These are phyloP conservation scores for Heliconius cydno DNA, from an alignment of 2,888 invertebrate species.

Conservation along the genomic window DNA sequence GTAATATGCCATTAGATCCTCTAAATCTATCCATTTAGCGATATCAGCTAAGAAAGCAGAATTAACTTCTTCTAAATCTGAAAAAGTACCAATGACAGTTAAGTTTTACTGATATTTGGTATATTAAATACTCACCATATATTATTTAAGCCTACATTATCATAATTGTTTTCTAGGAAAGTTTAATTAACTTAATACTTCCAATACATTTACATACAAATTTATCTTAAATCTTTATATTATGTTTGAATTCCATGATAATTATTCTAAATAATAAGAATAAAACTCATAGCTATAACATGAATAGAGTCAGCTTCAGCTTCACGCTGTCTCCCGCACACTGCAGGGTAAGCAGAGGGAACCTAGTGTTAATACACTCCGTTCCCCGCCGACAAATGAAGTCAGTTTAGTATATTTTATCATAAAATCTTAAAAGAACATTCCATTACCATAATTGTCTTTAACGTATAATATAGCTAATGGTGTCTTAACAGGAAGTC, in stretches of 20 bases:
- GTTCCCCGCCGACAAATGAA: no score
- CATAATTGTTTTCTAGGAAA: no score
- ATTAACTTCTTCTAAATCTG: neutral
- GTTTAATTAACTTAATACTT: no score
- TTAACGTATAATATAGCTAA: neutral
- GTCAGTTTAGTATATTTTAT: neutral
- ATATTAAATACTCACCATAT: neutral
- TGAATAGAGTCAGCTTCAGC: no score
- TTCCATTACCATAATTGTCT: slow-evolving; percentile 4
- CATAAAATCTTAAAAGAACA: neutral
- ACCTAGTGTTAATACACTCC: no score
- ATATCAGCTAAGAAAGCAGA: neutral
- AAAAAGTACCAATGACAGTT: neutral
- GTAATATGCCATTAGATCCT: neutral
- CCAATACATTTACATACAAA: neutral
- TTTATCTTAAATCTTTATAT: neutral
- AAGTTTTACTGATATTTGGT: neutral
- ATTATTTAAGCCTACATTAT: no score
- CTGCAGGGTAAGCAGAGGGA: no score
- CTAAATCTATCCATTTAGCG: neutral
- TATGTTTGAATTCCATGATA: neutral
- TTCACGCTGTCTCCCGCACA: no score
- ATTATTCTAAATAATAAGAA: neutral
- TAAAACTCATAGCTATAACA: neutral
- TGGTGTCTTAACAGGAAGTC: slow-evolving; percentile 25